Evolutionary conservation across 2,888 invertebrate species (phyloP).

Genomic region (Drosophila aldrichi): DNA sequence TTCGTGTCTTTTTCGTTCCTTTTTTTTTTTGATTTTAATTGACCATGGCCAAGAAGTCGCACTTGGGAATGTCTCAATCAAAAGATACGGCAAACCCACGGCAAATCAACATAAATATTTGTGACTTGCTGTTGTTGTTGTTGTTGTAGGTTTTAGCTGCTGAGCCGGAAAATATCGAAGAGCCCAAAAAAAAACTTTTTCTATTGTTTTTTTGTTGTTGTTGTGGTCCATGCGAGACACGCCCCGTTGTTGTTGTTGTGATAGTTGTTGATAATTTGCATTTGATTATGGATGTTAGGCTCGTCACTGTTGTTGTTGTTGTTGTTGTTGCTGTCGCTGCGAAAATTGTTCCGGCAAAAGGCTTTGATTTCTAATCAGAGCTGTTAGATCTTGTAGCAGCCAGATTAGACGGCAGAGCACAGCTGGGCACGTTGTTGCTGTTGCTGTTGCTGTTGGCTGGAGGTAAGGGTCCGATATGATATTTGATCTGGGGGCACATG

Average conservation of each 20-base stretch:
- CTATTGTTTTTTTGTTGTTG: conserved; percentile 59
- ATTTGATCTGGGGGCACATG: conserved; percentile 45
- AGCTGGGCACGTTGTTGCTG: conserved; percentile 1
- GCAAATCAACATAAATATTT: conserved; percentile 75
- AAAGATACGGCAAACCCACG: conserved; percentile 71
- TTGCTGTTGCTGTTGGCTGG: conserved; percentile 5
- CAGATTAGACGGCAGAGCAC: conserved; percentile 54
- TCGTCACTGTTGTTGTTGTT: conserved; percentile 16
- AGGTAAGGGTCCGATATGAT: conserved; percentile 72
- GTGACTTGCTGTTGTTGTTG: conserved; percentile 31
- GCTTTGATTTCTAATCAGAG: conserved; percentile 73
- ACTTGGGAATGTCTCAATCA: conserved; percentile 80
- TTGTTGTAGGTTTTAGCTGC: conserved; percentile 29
- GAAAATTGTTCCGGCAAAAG: conserved; percentile 74
- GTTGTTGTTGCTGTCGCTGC: conserved; percentile 57
- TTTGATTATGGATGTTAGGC: conserved; percentile 65
- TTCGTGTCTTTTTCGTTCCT: conserved; percentile 29
- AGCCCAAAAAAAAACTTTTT: conserved; percentile 70
- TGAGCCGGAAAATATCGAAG: conserved; percentile 55
- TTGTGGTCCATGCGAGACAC: conserved; percentile 49
- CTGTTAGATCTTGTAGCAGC: conserved; percentile 62
- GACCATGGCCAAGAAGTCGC: conserved; percentile 80
- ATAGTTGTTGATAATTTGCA: conserved; percentile 74
- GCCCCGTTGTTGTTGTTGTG: conserved; percentile 42
- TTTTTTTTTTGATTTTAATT: conserved; percentile 69